Percentiles rank a stretch among this genome's conserved stretches.
Evolutionary conservation across 2,797 vertebrate species (phyloP).

Genomic region (Capromys pilorides): DNA sequence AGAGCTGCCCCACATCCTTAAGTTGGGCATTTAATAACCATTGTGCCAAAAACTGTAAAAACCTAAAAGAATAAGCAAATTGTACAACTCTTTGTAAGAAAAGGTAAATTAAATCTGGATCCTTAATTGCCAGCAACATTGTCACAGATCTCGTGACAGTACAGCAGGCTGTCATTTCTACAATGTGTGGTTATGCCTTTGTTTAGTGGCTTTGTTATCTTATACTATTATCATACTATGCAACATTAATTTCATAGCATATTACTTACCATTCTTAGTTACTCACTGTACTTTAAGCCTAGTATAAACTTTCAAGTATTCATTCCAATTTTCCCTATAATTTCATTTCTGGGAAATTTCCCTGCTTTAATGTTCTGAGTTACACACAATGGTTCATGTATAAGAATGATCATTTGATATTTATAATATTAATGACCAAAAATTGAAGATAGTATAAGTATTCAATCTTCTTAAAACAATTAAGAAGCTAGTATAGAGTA

Average conservation of each 20-base stretch:
- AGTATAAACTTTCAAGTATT: not conserved
- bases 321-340: not conserved
- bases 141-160: no score
- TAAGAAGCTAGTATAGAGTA: not conserved
- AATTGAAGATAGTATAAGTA: not conserved
- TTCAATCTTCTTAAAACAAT: not conserved
- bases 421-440: not conserved
- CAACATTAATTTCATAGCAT: not conserved
- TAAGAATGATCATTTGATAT: not conserved
- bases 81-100: not conserved
- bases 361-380: not conserved
- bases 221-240: no score
- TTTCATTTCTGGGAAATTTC: not conserved
- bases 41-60: not conserved
- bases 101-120: not conserved
- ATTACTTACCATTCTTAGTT: not conserved
- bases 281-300: not conserved
- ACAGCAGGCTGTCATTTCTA: not conserved
- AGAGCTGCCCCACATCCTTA: not conserved
- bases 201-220: not conserved
- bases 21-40: no score
- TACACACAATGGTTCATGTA: not conserved
- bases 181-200: not conserved
- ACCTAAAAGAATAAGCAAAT: not conserved
- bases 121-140: not conserved